These are phyloP conservation scores for Melieria picta DNA, from an alignment of 2,888 invertebrate genomes.

Conservation along the genomic window DNA sequence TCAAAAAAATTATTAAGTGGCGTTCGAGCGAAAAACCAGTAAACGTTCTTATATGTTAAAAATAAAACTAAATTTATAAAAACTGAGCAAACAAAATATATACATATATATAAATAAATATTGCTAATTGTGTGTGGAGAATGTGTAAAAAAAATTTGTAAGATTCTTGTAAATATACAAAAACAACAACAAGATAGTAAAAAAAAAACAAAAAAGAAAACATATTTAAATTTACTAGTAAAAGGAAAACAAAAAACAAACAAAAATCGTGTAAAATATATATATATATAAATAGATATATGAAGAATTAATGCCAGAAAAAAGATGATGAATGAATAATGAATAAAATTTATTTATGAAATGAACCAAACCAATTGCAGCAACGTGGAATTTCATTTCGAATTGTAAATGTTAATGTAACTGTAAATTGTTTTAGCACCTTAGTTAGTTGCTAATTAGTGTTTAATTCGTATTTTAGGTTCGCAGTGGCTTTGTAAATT, in stretches of 20 bases:
- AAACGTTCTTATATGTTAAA: slow-evolving; percentile 12
- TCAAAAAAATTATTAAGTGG: slow-evolving; percentile 36
- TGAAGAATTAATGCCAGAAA: too few species aligned
- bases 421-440: too few species aligned
- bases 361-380: too few species aligned
- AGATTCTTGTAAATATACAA: neutral
- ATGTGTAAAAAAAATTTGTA: too few species aligned
- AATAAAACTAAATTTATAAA: neutral
- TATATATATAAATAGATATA: neutral
- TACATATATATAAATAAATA: neutral
- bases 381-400: too few species aligned
- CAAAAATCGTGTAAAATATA: slow-evolving; percentile 1
- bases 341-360: too few species aligned
- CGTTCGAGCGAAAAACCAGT: neutral
- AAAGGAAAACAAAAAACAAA: neutral
- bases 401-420: too few species aligned
- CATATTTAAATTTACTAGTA: slow-evolving; percentile 15
- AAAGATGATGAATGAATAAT: too few species aligned
- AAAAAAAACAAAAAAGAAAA: neutral
- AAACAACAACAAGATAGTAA: neutral
- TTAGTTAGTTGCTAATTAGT: too few species aligned
- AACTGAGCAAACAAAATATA: neutral
- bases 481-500: too few species aligned
- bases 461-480: too few species aligned
- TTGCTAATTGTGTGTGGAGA: too few species aligned